A percentile compares a stretch with the other conserved stretches of the same genome.
Conservation (phyloP, 2,888 invertebrate species). For the Pterobdella sp. region DNA sequence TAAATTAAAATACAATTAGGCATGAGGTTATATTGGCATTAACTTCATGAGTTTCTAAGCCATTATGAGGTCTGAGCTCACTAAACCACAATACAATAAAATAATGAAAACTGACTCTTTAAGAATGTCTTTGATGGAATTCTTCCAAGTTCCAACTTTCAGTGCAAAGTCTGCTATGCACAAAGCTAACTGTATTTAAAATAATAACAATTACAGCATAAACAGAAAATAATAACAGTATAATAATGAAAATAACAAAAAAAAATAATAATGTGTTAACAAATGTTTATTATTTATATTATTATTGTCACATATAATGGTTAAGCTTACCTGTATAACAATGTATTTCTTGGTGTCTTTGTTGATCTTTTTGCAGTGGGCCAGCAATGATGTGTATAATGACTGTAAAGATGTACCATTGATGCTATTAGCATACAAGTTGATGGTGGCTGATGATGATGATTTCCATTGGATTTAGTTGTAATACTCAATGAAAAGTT, state of each 20-base stretch:
- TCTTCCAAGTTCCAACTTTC: slow-evolving; percentile 86
- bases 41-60: too few species aligned
- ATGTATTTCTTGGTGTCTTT: slow-evolving; percentile 35
- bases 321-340: slow-evolving; percentile 36
- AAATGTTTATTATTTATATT: too few species aligned
- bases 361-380: slow-evolving; percentile 57
- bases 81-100: too few species aligned
- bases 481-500: neutral
- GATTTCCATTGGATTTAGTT: too few species aligned
- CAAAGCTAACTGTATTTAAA: slow-evolving; percentile 62
- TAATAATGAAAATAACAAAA: too few species aligned
- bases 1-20: too few species aligned
- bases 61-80: too few species aligned
- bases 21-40: too few species aligned
- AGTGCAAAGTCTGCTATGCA: slow-evolving; percentile 87
- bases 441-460: neutral
- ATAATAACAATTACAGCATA: neutral
- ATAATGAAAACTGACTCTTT: too few species aligned
- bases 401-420: slow-evolving; percentile 54
- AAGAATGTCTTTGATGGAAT: slow-evolving; percentile 75
- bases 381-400: slow-evolving; percentile 78
- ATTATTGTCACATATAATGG: too few species aligned
- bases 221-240: too few species aligned
- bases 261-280: too few species aligned
- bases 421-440: neutral